These are phyloP conservation scores for Caenorhabditis drosophilae DNA, from an alignment of 2,888 invertebrate species.

Conservation along the genomic window DNA sequence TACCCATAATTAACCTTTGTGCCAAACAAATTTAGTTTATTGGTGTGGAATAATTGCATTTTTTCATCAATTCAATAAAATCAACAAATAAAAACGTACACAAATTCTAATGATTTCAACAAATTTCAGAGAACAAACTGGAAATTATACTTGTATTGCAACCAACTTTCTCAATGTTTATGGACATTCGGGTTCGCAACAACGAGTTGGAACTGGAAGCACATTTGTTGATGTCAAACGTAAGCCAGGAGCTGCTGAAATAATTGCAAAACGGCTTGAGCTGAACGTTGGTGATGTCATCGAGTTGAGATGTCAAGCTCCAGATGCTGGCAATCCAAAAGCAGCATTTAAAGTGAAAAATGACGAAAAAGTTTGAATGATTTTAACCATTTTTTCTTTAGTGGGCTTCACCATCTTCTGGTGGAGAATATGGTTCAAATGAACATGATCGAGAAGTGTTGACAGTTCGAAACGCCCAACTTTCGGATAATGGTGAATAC, in stretches of 20 bases:
- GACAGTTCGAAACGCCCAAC: constrained; percentile 76
- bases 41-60: not conserved
- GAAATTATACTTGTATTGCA: constrained; percentile 87
- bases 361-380: too few species aligned
- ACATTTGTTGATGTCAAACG: constrained; percentile 55
- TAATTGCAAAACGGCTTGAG: constrained; percentile 70
- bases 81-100: too few species aligned
- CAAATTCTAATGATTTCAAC: not conserved
- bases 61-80: too few species aligned
- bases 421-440: constrained; percentile 40
- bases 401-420: constrained; percentile 44
- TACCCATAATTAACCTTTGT: too few species aligned
- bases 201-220: constrained; percentile 47
- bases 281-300: constrained; percentile 84
- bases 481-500: constrained; percentile 87
- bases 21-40: too few species aligned
- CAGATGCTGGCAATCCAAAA: constrained; percentile 80
- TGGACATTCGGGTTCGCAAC: constrained; percentile 50
- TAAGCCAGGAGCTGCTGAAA: constrained; percentile 55
- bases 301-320: constrained; percentile 82
- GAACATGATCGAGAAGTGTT: constrained; percentile 41
- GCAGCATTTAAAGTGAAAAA: constrained; percentile 65
- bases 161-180: constrained; percentile 80
- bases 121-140: constrained; percentile 72
- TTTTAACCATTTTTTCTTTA: constrained; percentile 13